These are phyloP conservation scores for Drosophila prostipennis DNA, from an alignment of 2,888 invertebrate species.

Conservation along the genomic window DNA sequence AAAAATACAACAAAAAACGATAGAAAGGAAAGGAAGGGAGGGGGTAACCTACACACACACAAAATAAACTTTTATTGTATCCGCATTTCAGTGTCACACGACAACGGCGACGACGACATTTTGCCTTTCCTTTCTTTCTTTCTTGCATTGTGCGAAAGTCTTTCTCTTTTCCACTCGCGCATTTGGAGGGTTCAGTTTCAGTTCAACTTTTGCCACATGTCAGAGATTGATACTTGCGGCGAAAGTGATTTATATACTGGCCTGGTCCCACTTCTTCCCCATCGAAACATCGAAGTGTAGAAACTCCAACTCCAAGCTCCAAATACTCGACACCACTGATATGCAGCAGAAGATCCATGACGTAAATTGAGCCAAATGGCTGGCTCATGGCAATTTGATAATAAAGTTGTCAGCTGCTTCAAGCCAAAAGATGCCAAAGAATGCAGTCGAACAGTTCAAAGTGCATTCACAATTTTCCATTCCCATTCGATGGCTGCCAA, in stretches of 20 bases:
- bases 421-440: conserved; percentile 7
- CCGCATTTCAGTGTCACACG: conserved; percentile 76
- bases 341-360: conserved; percentile 50
- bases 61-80: conserved; percentile 75
- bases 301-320: neutral
- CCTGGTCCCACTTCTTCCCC: conserved; percentile 13
- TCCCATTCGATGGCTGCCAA: conserved; percentile 45
- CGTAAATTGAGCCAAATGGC: conserved; percentile 73
- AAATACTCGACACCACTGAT: conserved; percentile 26
- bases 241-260: conserved; percentile 77
- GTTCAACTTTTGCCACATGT: conserved; percentile 55
- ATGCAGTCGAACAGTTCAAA: conserved; percentile 42
- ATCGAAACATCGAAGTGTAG: too few species aligned
- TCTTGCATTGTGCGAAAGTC: conserved; percentile 20
- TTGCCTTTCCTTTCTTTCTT: conserved; percentile 48
- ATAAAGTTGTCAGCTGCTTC: conserved; percentile 58
- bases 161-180: conserved; percentile 19
- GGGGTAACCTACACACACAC: conserved; percentile 16
- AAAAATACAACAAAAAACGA: conserved; percentile 20
- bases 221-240: conserved; percentile 77
- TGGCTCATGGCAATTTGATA: conserved; percentile 75
- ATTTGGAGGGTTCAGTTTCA: conserved; percentile 40
- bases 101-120: conserved; percentile 48
- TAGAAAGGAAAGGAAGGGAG: neutral
- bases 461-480: conserved; percentile 61